phyloP scores from a whole-genome alignment of 1,140 invertebrate species.

The Bombyx mandarina region DNA sequence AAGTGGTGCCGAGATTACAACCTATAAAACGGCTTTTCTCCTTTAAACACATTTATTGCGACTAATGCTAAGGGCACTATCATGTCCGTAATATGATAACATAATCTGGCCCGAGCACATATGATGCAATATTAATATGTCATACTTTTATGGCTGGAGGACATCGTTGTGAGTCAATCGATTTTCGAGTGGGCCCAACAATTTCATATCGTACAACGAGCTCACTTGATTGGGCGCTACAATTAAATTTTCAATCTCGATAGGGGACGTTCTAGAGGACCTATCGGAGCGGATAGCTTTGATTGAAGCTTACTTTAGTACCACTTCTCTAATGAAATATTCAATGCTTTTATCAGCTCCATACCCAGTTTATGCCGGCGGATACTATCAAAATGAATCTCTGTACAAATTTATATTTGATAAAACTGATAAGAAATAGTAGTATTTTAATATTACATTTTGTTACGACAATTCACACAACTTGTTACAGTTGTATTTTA shows the following conservation, averaged over 20 bases:
- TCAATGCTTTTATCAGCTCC: slow-evolving; percentile 3
- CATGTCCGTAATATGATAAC: background rate
- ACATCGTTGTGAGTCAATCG: slow-evolving; percentile 11
- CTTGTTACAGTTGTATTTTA: too few relatives aligned
- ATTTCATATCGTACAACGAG: slow-evolving; percentile 13
- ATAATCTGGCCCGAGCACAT: too few relatives aligned
- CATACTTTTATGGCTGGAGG: slow-evolving; percentile 10
- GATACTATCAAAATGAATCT: too few relatives aligned
- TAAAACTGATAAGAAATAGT: too few relatives aligned
- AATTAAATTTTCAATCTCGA: slow-evolving; percentile 46
- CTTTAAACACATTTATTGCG: slow-evolving; percentile 13
- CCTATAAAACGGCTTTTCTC: slow-evolving; percentile 24
- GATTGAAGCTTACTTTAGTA: slow-evolving; percentile 26
- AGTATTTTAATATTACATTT: too few relatives aligned
- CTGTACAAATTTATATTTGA: too few relatives aligned
- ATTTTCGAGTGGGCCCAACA: slow-evolving; percentile 11
- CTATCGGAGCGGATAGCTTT: slow-evolving; percentile 23
- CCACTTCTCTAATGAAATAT: slow-evolving; percentile 9
- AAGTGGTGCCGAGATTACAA: slow-evolving; percentile 28
- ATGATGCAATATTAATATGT: too few relatives aligned
- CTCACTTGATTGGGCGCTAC: slow-evolving; percentile 31
- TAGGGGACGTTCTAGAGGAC: slow-evolving; percentile 23
- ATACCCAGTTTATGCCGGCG: too few relatives aligned
- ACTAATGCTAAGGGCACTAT: too few relatives aligned
- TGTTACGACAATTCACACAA: too few relatives aligned